Conservation (phyloP, 2,797 vertebrate genomes). For the Notolabrus celidotus region DNA sequence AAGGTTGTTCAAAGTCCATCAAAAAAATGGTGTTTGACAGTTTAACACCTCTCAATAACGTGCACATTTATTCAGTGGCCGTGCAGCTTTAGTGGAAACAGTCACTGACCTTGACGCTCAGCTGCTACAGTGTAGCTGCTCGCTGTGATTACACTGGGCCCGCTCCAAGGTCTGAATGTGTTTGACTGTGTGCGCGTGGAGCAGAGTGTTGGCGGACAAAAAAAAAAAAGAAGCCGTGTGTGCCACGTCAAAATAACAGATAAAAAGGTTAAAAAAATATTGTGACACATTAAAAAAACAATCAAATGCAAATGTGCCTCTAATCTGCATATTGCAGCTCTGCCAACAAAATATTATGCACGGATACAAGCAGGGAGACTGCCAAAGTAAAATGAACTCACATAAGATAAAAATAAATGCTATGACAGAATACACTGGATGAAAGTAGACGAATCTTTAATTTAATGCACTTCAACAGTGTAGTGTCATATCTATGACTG, state of each 20-base stretch:
- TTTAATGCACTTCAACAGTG: background rate
- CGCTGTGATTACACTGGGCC: slow-evolving; percentile 55
- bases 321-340: slow-evolving; percentile 50
- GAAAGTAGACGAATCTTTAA: background rate
- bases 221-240: slow-evolving; percentile 15
- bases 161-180: slow-evolving; percentile 53
- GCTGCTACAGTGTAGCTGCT: slow-evolving; percentile 52
- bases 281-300: slow-evolving; percentile 28
- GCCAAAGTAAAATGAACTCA: slow-evolving; percentile 40
- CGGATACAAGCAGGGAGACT: slow-evolving; percentile 12
- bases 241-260: slow-evolving; percentile 40
- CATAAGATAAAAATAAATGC: slow-evolving; percentile 14
- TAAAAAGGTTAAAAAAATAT: slow-evolving; percentile 32
- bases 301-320: slow-evolving; percentile 49
- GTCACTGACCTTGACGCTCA: slow-evolving; percentile 60
- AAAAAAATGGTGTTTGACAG: background rate
- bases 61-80: slow-evolving; percentile 15
- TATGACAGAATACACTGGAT: slow-evolving; percentile 4
- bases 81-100: slow-evolving; percentile 19
- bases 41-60: slow-evolving; percentile 15
- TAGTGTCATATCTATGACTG: background rate
- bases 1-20: slow-evolving; percentile 2
- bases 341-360: slow-evolving; percentile 23
- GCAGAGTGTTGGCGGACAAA: slow-evolving; percentile 24
- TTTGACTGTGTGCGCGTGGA: slow-evolving; percentile 46